These are phyloP conservation scores for Gymnoscelis rufifasciata DNA, from an alignment of 2,888 invertebrate species.

Conservation along the genomic window DNA sequence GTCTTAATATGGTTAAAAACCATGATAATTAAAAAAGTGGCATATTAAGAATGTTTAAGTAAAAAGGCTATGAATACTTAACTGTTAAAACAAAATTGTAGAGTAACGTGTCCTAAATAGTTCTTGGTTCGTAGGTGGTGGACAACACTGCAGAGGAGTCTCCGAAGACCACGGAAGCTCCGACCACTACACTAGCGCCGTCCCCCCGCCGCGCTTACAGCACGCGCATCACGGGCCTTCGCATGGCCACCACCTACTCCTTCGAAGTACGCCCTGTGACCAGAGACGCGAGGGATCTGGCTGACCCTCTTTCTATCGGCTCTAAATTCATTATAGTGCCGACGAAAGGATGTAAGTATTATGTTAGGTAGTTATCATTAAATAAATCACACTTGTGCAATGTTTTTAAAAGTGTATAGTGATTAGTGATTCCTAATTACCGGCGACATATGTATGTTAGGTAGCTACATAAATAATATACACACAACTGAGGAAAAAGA, in stretches of 20 bases:
- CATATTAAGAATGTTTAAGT: no score
- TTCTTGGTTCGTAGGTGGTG: conserved; percentile 48
- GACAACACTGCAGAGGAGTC: conserved; percentile 56
- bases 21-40: no score
- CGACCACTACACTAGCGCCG: conserved; percentile 28
- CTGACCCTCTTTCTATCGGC: conserved; percentile 76
- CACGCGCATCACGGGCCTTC: conserved; percentile 82
- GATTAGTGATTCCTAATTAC: no score
- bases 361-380: neutral
- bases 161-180: conserved; percentile 14
- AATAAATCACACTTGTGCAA: no score
- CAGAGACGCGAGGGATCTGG: conserved; percentile 71
- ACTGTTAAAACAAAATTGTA: no score
- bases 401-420: no score
- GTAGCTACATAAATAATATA: no score
- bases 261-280: conserved; percentile 84
- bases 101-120: neutral
- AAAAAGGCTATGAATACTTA: no score
- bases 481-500: no score
- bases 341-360: conserved; percentile 89
- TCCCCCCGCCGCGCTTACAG: conserved; percentile 64
- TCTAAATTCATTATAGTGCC: conserved; percentile 87
- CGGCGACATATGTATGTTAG: no score
- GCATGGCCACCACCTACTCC: conserved; percentile 90
- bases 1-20: no score